Percentiles rank a stretch among this genome's conserved stretches.
Conservation (phyloP, 2,888 invertebrate genomes). For the Chalcis sispes region DNA sequence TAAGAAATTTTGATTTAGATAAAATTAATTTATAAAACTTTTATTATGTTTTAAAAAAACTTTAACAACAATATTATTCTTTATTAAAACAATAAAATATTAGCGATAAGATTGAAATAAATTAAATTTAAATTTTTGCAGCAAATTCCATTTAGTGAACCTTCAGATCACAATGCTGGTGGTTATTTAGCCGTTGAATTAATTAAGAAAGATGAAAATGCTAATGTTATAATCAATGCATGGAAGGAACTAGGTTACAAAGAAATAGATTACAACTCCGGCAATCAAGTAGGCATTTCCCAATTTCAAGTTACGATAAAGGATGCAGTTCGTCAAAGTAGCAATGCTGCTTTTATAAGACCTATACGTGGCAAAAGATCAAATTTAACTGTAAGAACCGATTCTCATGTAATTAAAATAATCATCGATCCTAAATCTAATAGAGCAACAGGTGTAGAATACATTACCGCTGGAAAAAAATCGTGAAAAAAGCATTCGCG, state of each 20-base stretch:
- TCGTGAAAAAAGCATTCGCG: constrained; percentile 77
- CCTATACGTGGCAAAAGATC: constrained; percentile 78
- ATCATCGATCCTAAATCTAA: constrained; percentile 75
- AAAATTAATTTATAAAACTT: no score
- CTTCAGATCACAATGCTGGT: constrained; percentile 79
- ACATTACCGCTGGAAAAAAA: constrained; percentile 56
- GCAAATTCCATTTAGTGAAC: constrained; percentile 65
- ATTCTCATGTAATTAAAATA: constrained; percentile 76
- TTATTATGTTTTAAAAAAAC: no score
- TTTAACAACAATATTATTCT: background rate
- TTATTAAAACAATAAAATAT: no score
- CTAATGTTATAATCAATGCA: constrained; percentile 78
- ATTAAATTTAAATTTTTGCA: background rate
- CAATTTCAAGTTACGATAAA: constrained; percentile 75
- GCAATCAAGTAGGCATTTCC: constrained; percentile 79
- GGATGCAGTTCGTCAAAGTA: constrained; percentile 80
- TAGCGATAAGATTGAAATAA: background rate
- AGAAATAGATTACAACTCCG: constrained; percentile 79
- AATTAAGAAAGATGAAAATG: constrained; percentile 79
- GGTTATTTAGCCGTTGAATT: constrained; percentile 81
- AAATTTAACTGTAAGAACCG: constrained; percentile 72
- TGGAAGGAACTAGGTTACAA: constrained; percentile 81
- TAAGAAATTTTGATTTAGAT: no score
- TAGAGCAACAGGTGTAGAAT: constrained; percentile 72
- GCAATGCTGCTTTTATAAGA: constrained; percentile 81